A percentile compares a stretch with the other conserved stretches of the same genome.
Evolutionary conservation across 2,797 vertebrate species (phyloP).

Genomic region (Tapera naevia): DNA sequence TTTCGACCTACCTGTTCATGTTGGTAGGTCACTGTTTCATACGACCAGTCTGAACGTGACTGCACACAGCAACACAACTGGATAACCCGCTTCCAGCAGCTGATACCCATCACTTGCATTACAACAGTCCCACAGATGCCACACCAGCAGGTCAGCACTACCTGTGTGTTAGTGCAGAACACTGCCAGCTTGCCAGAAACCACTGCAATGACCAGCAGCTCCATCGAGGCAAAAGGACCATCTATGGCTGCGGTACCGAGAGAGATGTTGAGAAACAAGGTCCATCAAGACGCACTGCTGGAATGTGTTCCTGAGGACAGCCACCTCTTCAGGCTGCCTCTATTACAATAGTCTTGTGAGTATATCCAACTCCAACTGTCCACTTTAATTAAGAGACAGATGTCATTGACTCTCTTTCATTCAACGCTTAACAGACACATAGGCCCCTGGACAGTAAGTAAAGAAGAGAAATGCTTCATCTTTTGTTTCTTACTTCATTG

Average conservation of each 20-base stretch:
- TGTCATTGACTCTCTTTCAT: conserved; percentile 63
- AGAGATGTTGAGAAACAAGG: not conserved
- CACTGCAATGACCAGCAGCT: not conserved
- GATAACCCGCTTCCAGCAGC: not conserved
- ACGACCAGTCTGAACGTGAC: not conserved
- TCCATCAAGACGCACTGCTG: not conserved
- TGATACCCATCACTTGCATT: not conserved
- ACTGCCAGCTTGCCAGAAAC: not conserved
- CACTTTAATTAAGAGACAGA: conserved; percentile 78
- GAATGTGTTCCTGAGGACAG: not conserved
- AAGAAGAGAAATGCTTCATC: not conserved
- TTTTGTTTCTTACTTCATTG: not conserved
- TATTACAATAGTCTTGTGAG: conserved; percentile 68
- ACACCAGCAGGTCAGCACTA: not conserved
- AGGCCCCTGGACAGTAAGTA: not conserved
- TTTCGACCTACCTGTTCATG: not conserved
- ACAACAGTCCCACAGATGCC: not conserved
- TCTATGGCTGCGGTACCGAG: not conserved
- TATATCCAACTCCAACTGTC: conserved; percentile 55
- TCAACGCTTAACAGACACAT: not conserved
- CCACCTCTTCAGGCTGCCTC: conserved; percentile 44
- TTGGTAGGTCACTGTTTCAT: not conserved
- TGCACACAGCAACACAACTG: not conserved
- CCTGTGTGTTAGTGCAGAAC: not conserved
- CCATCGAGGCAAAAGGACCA: not conserved